These are phyloP conservation scores for Mustela lutreola DNA, from an alignment of 2,113 vertebrate species.

Conservation along the genomic window DNA sequence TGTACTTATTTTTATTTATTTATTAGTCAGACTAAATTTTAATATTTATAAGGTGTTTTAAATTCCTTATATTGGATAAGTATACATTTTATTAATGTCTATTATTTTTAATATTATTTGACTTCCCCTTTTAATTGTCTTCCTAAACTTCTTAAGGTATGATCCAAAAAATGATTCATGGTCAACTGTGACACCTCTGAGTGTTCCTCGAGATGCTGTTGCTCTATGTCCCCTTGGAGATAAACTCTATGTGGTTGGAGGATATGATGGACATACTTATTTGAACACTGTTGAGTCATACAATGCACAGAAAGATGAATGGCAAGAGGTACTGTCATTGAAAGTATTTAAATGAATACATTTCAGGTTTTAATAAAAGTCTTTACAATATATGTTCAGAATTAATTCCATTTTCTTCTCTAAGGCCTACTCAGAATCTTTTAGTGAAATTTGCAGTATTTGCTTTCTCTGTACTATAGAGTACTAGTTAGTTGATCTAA, in stretches of 20 bases:
- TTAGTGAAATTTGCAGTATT: background rate
- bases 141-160: slow-evolving; percentile 88
- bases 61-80: background rate
- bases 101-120: slow-evolving; percentile 4
- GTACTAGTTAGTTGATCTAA: background rate
- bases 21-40: slow-evolving; percentile 31
- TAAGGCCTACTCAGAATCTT: background rate
- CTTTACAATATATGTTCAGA: background rate
- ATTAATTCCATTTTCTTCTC: background rate
- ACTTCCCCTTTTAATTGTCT: background rate
- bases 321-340: slow-evolving; percentile 93
- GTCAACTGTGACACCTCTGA: slow-evolving; percentile 96
- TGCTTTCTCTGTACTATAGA: background rate
- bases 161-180: slow-evolving; percentile 97
- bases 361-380: background rate
- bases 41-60: background rate
- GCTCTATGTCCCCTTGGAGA: slow-evolving; percentile 96
- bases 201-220: slow-evolving; percentile 95
- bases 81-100: background rate
- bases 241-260: slow-evolving; percentile 95
- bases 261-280: slow-evolving; percentile 96
- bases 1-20: background rate
- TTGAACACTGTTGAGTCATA: slow-evolving; percentile 97
- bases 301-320: slow-evolving; percentile 96
- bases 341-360: slow-evolving; percentile 8